These are phyloP conservation scores for Odontocolon sp. DNA, from an alignment of 2,888 invertebrate genomes.

Conservation along the genomic window DNA sequence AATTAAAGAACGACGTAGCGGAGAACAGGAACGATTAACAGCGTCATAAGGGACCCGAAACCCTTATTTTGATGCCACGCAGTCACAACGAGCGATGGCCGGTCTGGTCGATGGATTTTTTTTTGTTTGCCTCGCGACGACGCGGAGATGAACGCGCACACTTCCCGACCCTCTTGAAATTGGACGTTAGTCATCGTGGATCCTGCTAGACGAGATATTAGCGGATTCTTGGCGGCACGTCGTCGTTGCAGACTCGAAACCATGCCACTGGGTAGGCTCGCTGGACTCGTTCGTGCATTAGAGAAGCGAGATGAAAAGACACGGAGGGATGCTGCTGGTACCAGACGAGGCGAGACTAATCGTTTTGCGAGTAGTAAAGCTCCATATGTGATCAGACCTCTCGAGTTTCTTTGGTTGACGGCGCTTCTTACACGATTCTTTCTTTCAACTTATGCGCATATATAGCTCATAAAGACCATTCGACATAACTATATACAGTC, in stretches of 20 bases:
- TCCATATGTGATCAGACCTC: conserved; percentile 48
- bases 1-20: neutral
- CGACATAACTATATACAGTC: too few species aligned
- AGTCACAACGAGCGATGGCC: neutral
- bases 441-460: too few species aligned
- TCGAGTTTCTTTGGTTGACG: neutral
- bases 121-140: neutral
- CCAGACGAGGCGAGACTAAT: conserved; percentile 30
- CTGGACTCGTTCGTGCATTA: too few species aligned
- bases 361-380: conserved; percentile 39
- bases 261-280: neutral
- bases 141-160: conserved; percentile 10
- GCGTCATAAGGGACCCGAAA: neutral
- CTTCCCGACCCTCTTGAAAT: conserved; percentile 20
- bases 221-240: conserved; percentile 1
- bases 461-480: too few species aligned
- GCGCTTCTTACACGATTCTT: neutral
- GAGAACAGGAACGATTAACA: neutral
- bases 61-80: neutral
- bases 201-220: conserved; percentile 25
- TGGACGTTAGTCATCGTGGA: conserved; percentile 39
- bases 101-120: conserved; percentile 23
- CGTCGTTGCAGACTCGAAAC: conserved; percentile 10
- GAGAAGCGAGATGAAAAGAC: neutral
- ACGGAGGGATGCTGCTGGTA: neutral